These are phyloP conservation scores for Dysdera silvatica DNA, from an alignment of 1,140 invertebrate genomes.

Conservation along the genomic window DNA sequence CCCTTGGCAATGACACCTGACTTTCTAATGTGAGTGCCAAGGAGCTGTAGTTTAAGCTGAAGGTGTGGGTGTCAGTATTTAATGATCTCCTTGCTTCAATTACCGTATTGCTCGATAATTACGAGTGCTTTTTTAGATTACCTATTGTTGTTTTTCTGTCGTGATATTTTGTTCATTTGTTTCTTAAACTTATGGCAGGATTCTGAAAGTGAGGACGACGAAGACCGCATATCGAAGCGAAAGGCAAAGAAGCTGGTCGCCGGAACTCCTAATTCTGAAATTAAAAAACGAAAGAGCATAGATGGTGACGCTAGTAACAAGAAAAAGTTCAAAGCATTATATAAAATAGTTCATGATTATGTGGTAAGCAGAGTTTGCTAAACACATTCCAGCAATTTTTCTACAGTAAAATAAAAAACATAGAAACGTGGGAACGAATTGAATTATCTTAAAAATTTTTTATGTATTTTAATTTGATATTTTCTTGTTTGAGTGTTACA, in stretches of 20 bases:
- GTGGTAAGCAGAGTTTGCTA: constrained; percentile 45
- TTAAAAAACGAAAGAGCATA: constrained; percentile 34
- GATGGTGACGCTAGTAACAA: constrained; percentile 38
- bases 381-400: constrained; percentile 34
- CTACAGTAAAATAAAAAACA: constrained; percentile 30
- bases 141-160: not conserved
- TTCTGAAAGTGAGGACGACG: constrained; percentile 31
- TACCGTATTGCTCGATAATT: not conserved
- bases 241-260: constrained; percentile 42
- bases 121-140: not conserved
- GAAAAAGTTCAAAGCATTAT: constrained; percentile 42
- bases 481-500: too few relatives aligned
- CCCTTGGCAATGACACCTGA: too few relatives aligned
- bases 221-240: constrained; percentile 16
- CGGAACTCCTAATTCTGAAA: constrained; percentile 37
- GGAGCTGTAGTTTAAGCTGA: too few relatives aligned
- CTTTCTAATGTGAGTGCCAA: too few relatives aligned
- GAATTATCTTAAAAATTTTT: too few relatives aligned
- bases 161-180: not conserved
- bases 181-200: constrained; percentile 14
- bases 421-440: too few relatives aligned
- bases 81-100: too few relatives aligned
- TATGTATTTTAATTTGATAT: too few relatives aligned
- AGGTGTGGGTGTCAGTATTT: too few relatives aligned
- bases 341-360: constrained; percentile 47